Conservation (phyloP, 2,113 vertebrate genomes). For the Tragelaphus strepsiceros region DNA sequence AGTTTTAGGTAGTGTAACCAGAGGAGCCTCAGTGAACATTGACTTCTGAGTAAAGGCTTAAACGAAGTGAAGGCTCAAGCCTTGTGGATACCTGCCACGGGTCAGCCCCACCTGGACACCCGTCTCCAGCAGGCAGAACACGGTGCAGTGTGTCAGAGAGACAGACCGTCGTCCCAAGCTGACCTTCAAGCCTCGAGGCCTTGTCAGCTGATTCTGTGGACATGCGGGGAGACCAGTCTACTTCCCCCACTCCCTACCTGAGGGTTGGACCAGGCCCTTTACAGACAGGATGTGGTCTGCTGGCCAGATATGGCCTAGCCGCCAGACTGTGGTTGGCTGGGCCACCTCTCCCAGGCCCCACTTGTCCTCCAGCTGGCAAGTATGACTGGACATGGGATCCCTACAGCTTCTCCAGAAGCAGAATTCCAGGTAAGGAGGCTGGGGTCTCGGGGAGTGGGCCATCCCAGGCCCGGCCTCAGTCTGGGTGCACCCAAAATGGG, state of each 20-base stretch:
- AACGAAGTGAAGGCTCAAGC: not conserved
- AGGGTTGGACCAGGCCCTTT: not conserved
- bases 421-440: not conserved
- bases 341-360: not conserved
- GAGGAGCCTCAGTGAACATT: not conserved
- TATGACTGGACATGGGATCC: not conserved
- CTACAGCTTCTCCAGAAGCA: not conserved
- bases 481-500: not conserved
- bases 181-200: not conserved
- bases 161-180: not conserved
- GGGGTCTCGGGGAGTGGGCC: not conserved
- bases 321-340: not conserved
- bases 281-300: not conserved
- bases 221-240: not conserved
- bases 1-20: not conserved
- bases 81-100: not conserved
- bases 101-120: not conserved
- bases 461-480: not conserved
- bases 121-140: not conserved
- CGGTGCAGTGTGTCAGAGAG: not conserved
- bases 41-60: not conserved
- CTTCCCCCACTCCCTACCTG: not conserved
- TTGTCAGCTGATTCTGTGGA: not conserved
- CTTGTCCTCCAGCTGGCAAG: not conserved
- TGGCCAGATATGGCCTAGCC: not conserved